These are phyloP conservation scores for Chondrosia reniformis DNA, from an alignment of 37 sponge, comb jelly and placozoan genomes.

Conservation along the genomic window DNA sequence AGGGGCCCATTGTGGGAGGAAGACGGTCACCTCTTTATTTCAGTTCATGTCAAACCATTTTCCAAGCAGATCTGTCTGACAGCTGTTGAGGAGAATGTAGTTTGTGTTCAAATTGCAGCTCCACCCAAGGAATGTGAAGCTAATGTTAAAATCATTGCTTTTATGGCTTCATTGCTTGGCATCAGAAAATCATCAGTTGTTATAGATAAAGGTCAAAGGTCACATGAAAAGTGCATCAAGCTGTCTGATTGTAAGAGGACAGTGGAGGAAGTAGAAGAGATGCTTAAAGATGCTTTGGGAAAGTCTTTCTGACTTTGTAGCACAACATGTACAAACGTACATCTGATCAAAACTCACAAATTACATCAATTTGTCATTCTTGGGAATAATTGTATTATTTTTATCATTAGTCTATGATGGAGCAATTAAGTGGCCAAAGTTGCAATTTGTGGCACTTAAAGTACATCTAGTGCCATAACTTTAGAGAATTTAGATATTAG, in stretches of 20 bases:
- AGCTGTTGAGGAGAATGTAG: neutral
- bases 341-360: no score
- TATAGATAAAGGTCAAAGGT: neutral
- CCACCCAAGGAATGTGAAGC: slow-evolving; percentile 36
- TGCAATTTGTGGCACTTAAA: no score
- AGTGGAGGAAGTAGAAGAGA: neutral
- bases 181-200: neutral
- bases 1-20: neutral
- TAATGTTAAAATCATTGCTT: slow-evolving; percentile 22
- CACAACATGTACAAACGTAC: neutral
- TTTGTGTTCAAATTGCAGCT: slow-evolving; percentile 37
- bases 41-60: slow-evolving; percentile 25
- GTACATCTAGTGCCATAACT: no score
- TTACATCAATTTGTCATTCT: no score
- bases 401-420: no score
- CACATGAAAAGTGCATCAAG: neutral
- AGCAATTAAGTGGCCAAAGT: no score
- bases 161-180: slow-evolving; percentile 5
- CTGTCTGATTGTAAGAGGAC: neutral
- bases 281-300: neutral
- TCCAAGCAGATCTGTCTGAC: slow-evolving; percentile 26
- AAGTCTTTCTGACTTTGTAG: no score
- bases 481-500: no score
- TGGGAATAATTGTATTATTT: no score
- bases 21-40: slow-evolving; percentile 3